These are phyloP conservation scores for Bombus soroeensis DNA, from an alignment of 1,140 invertebrate genomes.

Conservation along the genomic window DNA sequence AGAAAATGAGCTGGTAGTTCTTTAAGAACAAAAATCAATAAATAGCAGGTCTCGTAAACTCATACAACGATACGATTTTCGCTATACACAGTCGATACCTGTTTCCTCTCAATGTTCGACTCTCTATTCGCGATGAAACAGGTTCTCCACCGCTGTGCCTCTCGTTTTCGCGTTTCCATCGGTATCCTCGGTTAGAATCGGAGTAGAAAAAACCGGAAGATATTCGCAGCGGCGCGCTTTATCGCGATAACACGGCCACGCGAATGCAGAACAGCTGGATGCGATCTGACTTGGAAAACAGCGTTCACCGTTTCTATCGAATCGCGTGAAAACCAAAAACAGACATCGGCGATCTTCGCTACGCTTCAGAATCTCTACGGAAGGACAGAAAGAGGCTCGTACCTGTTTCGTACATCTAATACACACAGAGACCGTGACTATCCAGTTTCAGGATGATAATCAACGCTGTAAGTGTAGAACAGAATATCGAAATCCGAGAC, in stretches of 20 bases:
- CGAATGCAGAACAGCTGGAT: not conserved
- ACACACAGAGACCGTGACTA: conserved; percentile 32
- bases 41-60: no score
- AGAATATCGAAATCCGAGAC: conserved; percentile 52
- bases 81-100: not conserved
- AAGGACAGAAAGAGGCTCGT: not conserved
- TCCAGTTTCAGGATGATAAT: conserved; percentile 55
- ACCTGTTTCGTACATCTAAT: conserved; percentile 34
- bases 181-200: not conserved
- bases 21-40: no score
- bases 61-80: not conserved
- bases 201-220: not conserved
- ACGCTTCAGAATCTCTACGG: not conserved
- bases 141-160: not conserved
- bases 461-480: conserved; percentile 51
- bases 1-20: not conserved
- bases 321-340: not conserved
- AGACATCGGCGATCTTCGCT: not conserved
- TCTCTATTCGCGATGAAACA: not conserved
- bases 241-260: not conserved
- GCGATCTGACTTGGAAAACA: not conserved
- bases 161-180: not conserved
- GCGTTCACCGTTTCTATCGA: not conserved
- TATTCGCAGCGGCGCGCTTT: not conserved
- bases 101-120: not conserved